phyloP scores from a whole-genome alignment of 2,113 vertebrate species.

The Sceloporus tristichus region DNA sequence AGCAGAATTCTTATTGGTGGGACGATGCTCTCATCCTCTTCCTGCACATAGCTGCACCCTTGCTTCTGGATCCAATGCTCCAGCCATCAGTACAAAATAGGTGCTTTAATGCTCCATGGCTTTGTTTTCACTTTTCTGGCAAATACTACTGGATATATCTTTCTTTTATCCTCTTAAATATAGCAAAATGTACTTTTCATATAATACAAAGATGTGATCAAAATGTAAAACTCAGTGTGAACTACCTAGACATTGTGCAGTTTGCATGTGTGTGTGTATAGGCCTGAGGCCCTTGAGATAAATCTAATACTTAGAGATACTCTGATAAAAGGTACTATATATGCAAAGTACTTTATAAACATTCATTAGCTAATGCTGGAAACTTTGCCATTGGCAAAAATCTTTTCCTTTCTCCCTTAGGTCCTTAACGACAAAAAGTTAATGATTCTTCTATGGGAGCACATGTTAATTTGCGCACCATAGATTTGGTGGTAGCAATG shows the following conservation, averaged over 20 bases:
- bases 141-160: slow-evolving; percentile 43
- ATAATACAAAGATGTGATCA: slow-evolving; percentile 57
- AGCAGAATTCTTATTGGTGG: no score
- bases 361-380: slow-evolving; percentile 77
- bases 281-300: slow-evolving; percentile 73
- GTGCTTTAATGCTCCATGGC: no score
- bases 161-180: slow-evolving; percentile 23
- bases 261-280: slow-evolving; percentile 66
- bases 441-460: slow-evolving; percentile 68
- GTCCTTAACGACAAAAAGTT: slow-evolving; percentile 67
- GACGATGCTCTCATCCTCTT: no score
- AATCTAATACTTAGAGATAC: slow-evolving; percentile 74
- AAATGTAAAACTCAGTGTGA: slow-evolving; percentile 50
- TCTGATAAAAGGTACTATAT: slow-evolving; percentile 78
- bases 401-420: slow-evolving; percentile 59
- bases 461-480: slow-evolving; percentile 70
- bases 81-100: not conserved
- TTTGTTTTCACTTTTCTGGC: not conserved
- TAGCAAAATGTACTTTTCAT: slow-evolving; percentile 41
- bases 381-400: slow-evolving; percentile 64
- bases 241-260: slow-evolving; percentile 46
- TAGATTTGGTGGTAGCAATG: slow-evolving; percentile 51
- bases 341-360: slow-evolving; percentile 78
- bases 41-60: no score
- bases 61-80: not conserved